Base-by-base conservation (phyloP, 2,888 invertebrate genomes). In the Melanchra persicariae region DNA sequence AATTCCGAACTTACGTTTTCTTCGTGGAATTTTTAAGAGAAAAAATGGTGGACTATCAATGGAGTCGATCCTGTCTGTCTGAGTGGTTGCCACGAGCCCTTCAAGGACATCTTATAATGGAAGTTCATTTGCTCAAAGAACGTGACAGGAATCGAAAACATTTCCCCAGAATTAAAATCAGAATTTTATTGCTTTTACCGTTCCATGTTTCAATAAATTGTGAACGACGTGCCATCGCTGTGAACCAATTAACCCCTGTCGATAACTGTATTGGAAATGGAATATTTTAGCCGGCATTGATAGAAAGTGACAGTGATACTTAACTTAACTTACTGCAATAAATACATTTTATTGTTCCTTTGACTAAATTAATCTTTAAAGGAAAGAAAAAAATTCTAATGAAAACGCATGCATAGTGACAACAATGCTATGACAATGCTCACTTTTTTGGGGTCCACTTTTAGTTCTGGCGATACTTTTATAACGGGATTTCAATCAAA, bases 241-340 rank as follows among this genome's bases (percentile, higher is more conserved):
- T 34, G 45, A 73, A 60, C 40, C 78, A 78, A 80, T 78, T 81
- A 77, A 52, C 61, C 60, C 64, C 58, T 62, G 70, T 74, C 70
- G 43, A 59, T 65, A 64, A 65, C 51, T 76, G 54, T 68, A 68
- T 68, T 77, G 61, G 34, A 55, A 81, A 68, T 58, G 34, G 51
- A 68, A 79, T 65, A 62, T 59, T 79, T 68, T 65, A 61, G 34
- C 10, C n/a, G 52, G 30, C 8, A 26, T 58, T 80, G 52, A 65
- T 59, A 40, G 37, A 63, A 67, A 52, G 34, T 43, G 65, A 60
- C 62, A 49, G 51, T 9, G 45, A 12, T 43, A 17, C n/a, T n/a
- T n/a, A n/a, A n/a, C n/a, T n/a, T n/a, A n/a, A n/a, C n/a, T n/a
- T n/a, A n/a, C 22, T 26, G 52, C 54, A 37, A 40, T 47, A 37